These are phyloP conservation scores for Heliconius cydno DNA, from an alignment of 2,888 invertebrate genomes.

Conservation along the genomic window DNA sequence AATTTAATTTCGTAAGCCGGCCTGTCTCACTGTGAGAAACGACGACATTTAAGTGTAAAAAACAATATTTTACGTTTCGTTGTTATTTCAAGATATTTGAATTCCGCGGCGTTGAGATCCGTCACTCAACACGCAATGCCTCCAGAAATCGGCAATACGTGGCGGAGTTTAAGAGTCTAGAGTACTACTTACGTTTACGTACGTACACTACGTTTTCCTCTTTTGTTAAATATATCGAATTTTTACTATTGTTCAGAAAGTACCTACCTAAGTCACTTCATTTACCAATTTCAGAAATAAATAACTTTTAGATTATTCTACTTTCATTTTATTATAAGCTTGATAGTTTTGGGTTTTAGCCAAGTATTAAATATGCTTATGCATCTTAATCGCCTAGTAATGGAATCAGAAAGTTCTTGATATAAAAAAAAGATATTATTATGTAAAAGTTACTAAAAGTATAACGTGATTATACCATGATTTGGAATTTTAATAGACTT, in stretches of 20 bases:
- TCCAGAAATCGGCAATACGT: too few species aligned
- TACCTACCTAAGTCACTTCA: too few species aligned
- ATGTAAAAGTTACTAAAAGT: background rate
- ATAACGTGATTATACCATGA: background rate
- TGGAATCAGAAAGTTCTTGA: background rate
- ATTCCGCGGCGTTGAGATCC: too few species aligned
- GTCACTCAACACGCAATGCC: too few species aligned
- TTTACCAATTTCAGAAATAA: background rate
- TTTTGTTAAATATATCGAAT: too few species aligned
- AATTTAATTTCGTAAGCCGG: slow-evolving; percentile 11
- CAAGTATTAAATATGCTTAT: slow-evolving; percentile 1
- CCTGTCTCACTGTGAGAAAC: background rate
- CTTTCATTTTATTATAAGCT: background rate
- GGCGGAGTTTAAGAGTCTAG: too few species aligned
- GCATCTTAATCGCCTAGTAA: background rate
- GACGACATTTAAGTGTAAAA: background rate
- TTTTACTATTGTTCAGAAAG: too few species aligned
- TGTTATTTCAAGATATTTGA: background rate
- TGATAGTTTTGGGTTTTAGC: background rate
- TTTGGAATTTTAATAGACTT: too few species aligned
- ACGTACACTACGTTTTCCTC: too few species aligned
- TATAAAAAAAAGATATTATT: background rate
- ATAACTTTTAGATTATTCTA: background rate
- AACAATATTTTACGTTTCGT: background rate
- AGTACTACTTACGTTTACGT: too few species aligned